These are phyloP conservation scores for Drosophila putrida DNA, from an alignment of 2,888 invertebrate genomes.

Conservation along the genomic window DNA sequence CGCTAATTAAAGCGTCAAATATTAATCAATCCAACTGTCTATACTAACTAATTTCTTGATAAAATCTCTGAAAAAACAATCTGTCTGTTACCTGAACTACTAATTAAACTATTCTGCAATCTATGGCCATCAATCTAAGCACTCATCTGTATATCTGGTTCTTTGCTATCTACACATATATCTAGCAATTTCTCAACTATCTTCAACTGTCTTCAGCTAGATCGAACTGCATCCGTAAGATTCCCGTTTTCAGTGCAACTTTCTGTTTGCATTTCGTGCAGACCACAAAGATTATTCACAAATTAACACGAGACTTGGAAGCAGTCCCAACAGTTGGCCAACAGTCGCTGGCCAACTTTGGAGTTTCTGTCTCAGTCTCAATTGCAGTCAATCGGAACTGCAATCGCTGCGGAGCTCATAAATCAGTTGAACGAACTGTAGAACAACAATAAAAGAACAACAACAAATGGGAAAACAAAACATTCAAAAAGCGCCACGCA, in stretches of 20 bases:
- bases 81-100: constrained; percentile 27
- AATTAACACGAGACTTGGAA: constrained; percentile 62
- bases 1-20: constrained; percentile 28
- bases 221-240: constrained; percentile 15
- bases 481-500: constrained; percentile 74
- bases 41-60: constrained; percentile 30
- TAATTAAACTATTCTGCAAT: constrained; percentile 51
- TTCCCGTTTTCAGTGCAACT: constrained; percentile 22
- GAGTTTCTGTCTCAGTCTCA: constrained; percentile 15
- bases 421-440: constrained; percentile 71
- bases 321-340: constrained; percentile 16
- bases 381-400: constrained; percentile 64
- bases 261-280: constrained; percentile 66
- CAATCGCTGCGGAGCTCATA: constrained; percentile 54
- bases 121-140: constrained; percentile 51
- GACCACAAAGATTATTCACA: constrained; percentile 72
- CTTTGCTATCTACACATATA: constrained; percentile 25
- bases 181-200: constrained; percentile 34
- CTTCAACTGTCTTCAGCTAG: constrained; percentile 11
- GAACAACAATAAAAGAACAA: constrained; percentile 22
- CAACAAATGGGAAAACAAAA: constrained; percentile 59
- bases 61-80: constrained; percentile 38
- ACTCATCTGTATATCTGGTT: constrained; percentile 41
- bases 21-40: constrained; percentile 45
- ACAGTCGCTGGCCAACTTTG: constrained; percentile 7